Evolutionary conservation across 2,888 invertebrate species (phyloP).

Genomic region (Sphaeridia pumilis): DNA sequence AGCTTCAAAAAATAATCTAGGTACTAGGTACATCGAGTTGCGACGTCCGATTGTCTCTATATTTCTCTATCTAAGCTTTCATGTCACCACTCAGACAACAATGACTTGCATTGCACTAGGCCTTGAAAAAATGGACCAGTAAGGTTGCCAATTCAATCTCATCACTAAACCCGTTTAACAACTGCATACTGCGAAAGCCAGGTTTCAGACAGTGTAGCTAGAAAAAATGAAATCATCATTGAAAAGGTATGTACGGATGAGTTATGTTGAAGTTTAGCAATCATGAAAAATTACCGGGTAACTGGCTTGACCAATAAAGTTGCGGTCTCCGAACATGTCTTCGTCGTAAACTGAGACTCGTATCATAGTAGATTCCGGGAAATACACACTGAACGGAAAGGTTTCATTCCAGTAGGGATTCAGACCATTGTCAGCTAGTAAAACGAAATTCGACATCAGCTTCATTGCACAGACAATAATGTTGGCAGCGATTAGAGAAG

Average conservation of each 20-base stretch:
- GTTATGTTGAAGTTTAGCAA: too few relatives aligned
- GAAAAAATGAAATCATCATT: too few relatives aligned
- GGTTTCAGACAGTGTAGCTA: conserved; percentile 60
- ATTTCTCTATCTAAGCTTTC: too few relatives aligned
- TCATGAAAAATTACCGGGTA: conserved; percentile 55
- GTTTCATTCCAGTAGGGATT: conserved; percentile 86
- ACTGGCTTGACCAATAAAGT: conserved; percentile 92
- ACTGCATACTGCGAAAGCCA: conserved; percentile 81
- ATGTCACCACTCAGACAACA: too few relatives aligned
- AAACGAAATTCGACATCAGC: too few relatives aligned
- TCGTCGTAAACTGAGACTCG: conserved; percentile 86
- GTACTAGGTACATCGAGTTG: too few relatives aligned
- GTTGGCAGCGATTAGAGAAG: too few relatives aligned
- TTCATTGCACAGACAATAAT: too few relatives aligned
- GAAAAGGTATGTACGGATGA: too few relatives aligned
- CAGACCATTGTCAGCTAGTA: conserved; percentile 77
- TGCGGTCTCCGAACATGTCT: conserved; percentile 93
- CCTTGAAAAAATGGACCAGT: conserved; percentile 73
- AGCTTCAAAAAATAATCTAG: too few relatives aligned
- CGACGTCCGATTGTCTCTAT: too few relatives aligned
- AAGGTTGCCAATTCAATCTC: conserved; percentile 83
- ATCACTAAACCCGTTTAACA: conserved; percentile 83
- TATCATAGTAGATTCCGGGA: conserved; percentile 70
- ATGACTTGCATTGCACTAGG: too few relatives aligned
- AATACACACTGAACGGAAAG: conserved; percentile 67